Conservation (phyloP, 2,113 vertebrate species). For the Speoplatyrhinus poulsoni region DNA sequence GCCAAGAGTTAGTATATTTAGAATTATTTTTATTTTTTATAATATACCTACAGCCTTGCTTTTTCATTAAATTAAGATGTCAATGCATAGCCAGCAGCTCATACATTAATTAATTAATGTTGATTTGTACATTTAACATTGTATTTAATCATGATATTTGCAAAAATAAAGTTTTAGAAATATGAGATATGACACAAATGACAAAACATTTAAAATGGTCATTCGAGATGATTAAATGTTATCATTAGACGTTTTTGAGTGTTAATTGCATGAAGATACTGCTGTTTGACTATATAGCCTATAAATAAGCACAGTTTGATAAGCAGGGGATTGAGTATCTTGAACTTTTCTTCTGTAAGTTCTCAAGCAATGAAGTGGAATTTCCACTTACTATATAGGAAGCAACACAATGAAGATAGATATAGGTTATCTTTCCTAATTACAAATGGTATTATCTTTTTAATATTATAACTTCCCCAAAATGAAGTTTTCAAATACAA, state of each 20-base stretch:
- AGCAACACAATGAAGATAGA: slow-evolving; percentile 5
- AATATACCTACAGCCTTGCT: too few species aligned
- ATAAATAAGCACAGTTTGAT: slow-evolving; percentile 27
- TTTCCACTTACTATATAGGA: slow-evolving; percentile 11
- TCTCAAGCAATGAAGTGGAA: slow-evolving; percentile 44
- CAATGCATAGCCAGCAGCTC: too few species aligned
- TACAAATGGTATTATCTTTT: slow-evolving; percentile 65
- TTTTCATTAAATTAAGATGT: too few species aligned
- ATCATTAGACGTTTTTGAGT: neutral
- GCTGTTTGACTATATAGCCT: slow-evolving; percentile 20
- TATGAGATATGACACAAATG: too few species aligned
- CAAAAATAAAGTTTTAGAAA: too few species aligned
- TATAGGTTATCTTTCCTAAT: slow-evolving; percentile 56
- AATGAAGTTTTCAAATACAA: slow-evolving; percentile 53
- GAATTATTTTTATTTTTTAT: too few species aligned
- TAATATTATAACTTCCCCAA: slow-evolving; percentile 53
- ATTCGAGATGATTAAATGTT: too few species aligned
- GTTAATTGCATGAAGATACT: slow-evolving; percentile 19
- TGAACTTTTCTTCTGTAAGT: slow-evolving; percentile 19
- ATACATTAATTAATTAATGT: too few species aligned
- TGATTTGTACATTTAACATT: too few species aligned
- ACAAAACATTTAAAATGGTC: too few species aligned
- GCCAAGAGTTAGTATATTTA: neutral
- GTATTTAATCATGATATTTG: too few species aligned
- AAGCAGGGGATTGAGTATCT: slow-evolving; percentile 34